Percentiles rank a stretch among this genome's conserved stretches.
These are phyloP conservation scores for Drosophila niveifrons DNA, from an alignment of 2,888 invertebrate genomes.

Conservation along the genomic window DNA sequence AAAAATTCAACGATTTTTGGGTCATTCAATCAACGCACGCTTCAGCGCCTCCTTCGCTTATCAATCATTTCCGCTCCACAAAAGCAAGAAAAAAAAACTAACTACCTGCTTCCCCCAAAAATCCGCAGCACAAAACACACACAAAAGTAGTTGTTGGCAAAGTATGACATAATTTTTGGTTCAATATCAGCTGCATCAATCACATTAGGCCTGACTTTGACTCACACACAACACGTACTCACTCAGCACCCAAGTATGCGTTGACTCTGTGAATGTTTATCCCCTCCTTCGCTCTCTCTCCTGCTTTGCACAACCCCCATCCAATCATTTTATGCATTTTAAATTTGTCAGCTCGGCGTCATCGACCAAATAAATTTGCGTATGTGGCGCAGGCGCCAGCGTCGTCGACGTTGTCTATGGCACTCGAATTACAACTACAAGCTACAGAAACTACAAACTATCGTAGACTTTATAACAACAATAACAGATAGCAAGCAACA, in stretches of 20 bases:
- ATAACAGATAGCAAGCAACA: slow-evolving; percentile 40
- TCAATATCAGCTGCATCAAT: slow-evolving; percentile 63
- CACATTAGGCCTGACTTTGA: slow-evolving; percentile 62
- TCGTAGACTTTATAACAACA: slow-evolving; percentile 21
- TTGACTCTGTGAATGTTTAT: slow-evolving; percentile 7
- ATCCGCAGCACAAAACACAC: too few species aligned
- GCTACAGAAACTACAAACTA: slow-evolving; percentile 15
- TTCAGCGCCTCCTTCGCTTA: slow-evolving; percentile 46
- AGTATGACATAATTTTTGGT: slow-evolving; percentile 56
- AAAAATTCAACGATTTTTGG: slow-evolving; percentile 34
- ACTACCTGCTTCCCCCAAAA: slow-evolving; percentile 40
- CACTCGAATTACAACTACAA: slow-evolving; percentile 33
- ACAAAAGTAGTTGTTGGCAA: slow-evolving; percentile 13
- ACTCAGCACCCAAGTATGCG: slow-evolving; percentile 36
- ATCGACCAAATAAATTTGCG: slow-evolving; percentile 62
- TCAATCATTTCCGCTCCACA: slow-evolving; percentile 62
- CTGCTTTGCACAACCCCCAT: not conserved
- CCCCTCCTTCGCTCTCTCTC: not conserved
- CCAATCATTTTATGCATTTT: slow-evolving; percentile 46
- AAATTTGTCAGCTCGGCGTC: slow-evolving; percentile 46
- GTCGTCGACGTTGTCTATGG: slow-evolving; percentile 42
- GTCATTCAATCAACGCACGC: slow-evolving; percentile 30
- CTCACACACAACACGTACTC: slow-evolving; percentile 50
- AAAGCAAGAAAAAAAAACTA: too few species aligned
- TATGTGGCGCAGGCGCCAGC: slow-evolving; percentile 70